phyloP scores from a whole-genome alignment of 2,888 invertebrate genomes.

The Hermaeophaga mercurialis region DNA sequence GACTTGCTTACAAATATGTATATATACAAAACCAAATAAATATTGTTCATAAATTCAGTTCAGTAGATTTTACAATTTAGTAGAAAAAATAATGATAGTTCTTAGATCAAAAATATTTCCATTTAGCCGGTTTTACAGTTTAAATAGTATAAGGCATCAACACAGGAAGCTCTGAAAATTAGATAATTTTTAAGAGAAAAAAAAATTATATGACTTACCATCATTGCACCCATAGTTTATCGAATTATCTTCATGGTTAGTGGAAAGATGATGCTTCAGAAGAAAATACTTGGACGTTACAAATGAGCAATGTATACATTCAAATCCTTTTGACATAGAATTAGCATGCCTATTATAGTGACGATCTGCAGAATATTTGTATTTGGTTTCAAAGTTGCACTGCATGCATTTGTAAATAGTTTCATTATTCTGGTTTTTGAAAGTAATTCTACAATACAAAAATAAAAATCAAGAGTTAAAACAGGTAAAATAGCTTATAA shows the following conservation, averaged over 20 bases:
- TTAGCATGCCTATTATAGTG: slow-evolving; percentile 8
- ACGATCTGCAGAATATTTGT: slow-evolving; percentile 8
- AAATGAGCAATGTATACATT: slow-evolving; percentile 4
- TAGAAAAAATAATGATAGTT: too few relatives aligned
- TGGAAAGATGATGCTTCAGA: neutral
- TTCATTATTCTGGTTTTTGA: slow-evolving; percentile 2
- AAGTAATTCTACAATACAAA: neutral
- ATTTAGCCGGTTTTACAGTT: neutral
- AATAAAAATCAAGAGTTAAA: neutral
- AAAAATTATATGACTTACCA: neutral
- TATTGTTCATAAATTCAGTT: too few relatives aligned
- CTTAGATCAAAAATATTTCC: neutral
- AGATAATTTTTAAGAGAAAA: neutral
- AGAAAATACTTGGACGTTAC: neutral
- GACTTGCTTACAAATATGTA: too few relatives aligned
- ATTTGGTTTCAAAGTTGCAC: slow-evolving; percentile 24
- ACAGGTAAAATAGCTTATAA: neutral
- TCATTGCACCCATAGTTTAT: neutral
- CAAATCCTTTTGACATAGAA: slow-evolving; percentile 1
- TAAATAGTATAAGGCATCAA: slow-evolving; percentile 5
- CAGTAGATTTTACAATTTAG: too few relatives aligned
- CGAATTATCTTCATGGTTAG: neutral
- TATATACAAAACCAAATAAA: too few relatives aligned
- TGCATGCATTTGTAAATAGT: slow-evolving; percentile 16
- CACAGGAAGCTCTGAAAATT: slow-evolving; percentile 9